Base-by-base conservation (phyloP, 2,797 vertebrate genomes). In the Sebastes elongatus region DNA sequence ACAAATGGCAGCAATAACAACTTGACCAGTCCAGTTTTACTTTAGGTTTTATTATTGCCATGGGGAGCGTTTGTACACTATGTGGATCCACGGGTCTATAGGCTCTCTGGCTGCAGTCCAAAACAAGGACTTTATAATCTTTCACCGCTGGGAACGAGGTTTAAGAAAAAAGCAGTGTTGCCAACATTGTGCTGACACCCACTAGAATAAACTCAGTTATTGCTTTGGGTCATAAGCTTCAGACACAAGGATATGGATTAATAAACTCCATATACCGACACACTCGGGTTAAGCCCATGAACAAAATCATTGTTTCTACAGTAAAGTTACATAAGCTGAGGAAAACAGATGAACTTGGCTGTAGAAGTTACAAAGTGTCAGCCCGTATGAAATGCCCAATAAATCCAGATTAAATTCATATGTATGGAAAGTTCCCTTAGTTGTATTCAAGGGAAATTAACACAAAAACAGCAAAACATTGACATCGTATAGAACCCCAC, bases 201-300 rank as follows among this genome's bases (percentile, higher is more conserved):
- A 65, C 74, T 10, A 72, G 27, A 84, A 74, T 74, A 76, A 67
- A 38, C 67, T 71, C 1, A 13, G 53, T 82, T 87, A 86, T 81
- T 80, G 65, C 80, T 77, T 77, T 82, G 76, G 86, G 76, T 74
- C 30, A 80, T 57, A 79, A 56, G 20, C 76, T 86, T 83, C 66
- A 72, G 62, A 74, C 49, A 66, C 27, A 71, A 55, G 22, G 38
- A 75, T 80, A 76, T 76, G 71, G 78, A 88, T 80, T 77, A 28
- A 85, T 87, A 80, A 61, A 66, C 22, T 80, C 66, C 49, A 65
- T 71, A 65, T 27, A 32, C 32, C 10, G 10, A 64, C 70, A n/a
- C 11, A 14, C 35, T 56, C n/a, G 42, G 38, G 72, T 28, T 35
- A 18, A 84, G 53, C 8, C 27, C 23, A 5, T n/a, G 55, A 71